These are phyloP conservation scores for Thumatha senex DNA, from an alignment of 2,888 invertebrate species.

Conservation along the genomic window DNA sequence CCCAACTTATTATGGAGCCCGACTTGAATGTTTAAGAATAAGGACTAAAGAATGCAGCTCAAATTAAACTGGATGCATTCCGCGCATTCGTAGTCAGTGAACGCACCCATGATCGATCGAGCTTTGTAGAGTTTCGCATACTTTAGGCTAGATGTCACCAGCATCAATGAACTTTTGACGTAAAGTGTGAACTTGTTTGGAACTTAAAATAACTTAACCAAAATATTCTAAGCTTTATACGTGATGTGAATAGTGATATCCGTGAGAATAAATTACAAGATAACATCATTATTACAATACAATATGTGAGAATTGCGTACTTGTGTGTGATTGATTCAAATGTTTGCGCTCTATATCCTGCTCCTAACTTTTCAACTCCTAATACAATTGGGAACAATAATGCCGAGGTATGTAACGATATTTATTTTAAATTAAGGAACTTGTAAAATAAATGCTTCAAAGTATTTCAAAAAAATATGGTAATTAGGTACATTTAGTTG, in stretches of 20 bases:
- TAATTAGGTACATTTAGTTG: background rate
- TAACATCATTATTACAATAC: constrained; percentile 56
- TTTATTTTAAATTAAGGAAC: constrained; percentile 23
- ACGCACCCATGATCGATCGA: constrained; percentile 66
- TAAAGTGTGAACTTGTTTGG: constrained; percentile 68
- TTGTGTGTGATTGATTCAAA: constrained; percentile 43
- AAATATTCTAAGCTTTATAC: constrained; percentile 74
- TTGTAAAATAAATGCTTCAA: constrained; percentile 15
- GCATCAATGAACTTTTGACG: constrained; percentile 79
- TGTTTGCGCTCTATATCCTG: constrained; percentile 40
- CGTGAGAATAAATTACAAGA: constrained; percentile 57
- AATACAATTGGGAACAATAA: constrained; percentile 35
- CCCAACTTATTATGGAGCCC: constrained; percentile 50
- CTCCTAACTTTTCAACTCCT: constrained; percentile 27
- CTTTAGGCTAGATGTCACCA: constrained; percentile 68
- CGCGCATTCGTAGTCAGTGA: constrained; percentile 44
- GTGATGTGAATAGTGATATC: constrained; percentile 68
- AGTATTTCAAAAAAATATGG: background rate
- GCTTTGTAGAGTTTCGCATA: constrained; percentile 65
- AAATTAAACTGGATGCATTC: constrained; percentile 54
- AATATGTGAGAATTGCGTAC: constrained; percentile 53
- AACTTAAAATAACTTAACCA: constrained; percentile 78
- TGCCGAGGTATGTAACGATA: constrained; percentile 47
- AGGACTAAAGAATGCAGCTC: constrained; percentile 30
- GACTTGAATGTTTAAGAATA: constrained; percentile 31